These are phyloP conservation scores for Globia sparganii DNA, from an alignment of 2,888 invertebrate genomes.

Conservation along the genomic window DNA sequence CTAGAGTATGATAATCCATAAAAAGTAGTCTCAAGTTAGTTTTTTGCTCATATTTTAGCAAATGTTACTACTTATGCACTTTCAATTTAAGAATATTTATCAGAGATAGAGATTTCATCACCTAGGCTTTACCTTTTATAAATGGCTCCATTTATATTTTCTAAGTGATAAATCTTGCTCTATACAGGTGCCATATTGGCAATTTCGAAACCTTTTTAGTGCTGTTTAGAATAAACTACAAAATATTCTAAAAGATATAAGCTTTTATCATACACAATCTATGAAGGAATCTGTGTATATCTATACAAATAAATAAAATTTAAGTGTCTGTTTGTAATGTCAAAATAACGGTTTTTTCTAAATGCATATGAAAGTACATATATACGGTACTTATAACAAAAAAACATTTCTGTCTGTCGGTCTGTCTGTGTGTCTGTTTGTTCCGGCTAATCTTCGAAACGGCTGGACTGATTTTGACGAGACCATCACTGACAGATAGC, in stretches of 20 bases:
- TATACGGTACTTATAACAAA: no score
- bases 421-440: no score
- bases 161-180: background rate
- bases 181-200: background rate
- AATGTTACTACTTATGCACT: background rate
- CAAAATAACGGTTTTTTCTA: background rate
- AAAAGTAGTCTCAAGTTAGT: background rate
- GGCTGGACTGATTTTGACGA: background rate
- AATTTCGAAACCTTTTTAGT: background rate
- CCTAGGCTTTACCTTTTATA: no score
- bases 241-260: background rate
- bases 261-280: background rate
- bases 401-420: no score
- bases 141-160: slow-evolving; percentile 3
- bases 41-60: background rate
- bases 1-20: background rate
- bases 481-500: background rate
- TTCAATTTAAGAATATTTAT: background rate
- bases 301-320: no score
- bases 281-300: background rate
- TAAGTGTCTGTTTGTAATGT: no score
- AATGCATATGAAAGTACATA: background rate
- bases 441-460: no score
- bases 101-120: background rate
- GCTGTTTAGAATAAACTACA: background rate